These are phyloP conservation scores for Peromyscus nudipes DNA, from an alignment of 2,797 vertebrate species.

Conservation along the genomic window DNA sequence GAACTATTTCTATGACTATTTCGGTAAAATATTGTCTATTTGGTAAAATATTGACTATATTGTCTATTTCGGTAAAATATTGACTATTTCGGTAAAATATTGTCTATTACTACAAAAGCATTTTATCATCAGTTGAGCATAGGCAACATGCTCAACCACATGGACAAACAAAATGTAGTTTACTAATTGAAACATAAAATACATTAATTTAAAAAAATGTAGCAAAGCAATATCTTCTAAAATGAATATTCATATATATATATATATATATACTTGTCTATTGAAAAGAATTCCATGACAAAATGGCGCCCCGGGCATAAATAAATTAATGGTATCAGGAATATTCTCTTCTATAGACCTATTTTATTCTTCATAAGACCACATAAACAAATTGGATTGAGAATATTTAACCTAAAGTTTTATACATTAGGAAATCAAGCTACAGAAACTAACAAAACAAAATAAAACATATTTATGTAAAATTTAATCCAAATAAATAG, in stretches of 20 bases:
- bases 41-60: no score
- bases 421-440: conserved; percentile 38
- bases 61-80: background rate
- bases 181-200: background rate
- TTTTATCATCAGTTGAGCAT: background rate
- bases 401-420: background rate
- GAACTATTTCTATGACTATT: background rate
- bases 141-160: background rate
- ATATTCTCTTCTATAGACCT: background rate
- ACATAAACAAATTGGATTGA: background rate
- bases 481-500: background rate
- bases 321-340: background rate
- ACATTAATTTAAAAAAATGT: background rate
- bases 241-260: background rate
- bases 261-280: background rate
- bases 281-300: conserved; percentile 11
- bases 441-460: background rate
- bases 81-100: background rate
- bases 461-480: background rate
- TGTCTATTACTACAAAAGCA: background rate
- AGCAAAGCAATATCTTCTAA: background rate
- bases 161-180: background rate
- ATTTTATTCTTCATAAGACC: background rate
- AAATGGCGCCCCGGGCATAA: background rate
- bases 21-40: background rate